A percentile compares a stretch with the other conserved stretches of the same genome.
Evolutionary conservation across 2,888 invertebrate genomes (phyloP).

Genomic region (Calameuta idolon): DNA sequence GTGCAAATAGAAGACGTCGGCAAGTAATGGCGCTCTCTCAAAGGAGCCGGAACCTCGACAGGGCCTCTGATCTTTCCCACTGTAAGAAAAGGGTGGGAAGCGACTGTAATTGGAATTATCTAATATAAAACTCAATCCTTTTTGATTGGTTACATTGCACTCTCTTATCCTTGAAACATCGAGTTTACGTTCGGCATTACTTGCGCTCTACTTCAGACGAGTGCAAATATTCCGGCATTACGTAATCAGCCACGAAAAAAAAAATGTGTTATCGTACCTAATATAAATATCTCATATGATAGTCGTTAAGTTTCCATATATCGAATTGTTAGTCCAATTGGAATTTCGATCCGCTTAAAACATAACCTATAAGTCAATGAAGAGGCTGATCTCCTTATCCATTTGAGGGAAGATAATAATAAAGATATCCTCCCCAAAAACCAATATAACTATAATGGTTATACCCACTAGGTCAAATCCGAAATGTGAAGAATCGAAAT

Average conservation of each 20-base stretch:
- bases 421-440: background rate
- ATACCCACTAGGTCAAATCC: background rate
- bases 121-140: conserved; percentile 27
- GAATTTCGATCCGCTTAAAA: background rate
- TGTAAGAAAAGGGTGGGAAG: conserved; percentile 30
- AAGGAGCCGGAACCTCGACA: conserved; percentile 39
- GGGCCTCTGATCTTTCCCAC: conserved; percentile 35
- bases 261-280: background rate
- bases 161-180: conserved; percentile 10
- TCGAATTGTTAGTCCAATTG: background rate
- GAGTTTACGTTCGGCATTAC: background rate
- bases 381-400: background rate
- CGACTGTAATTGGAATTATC: conserved; percentile 46
- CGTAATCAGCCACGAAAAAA: no score
- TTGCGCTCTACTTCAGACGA: background rate
- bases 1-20: conserved; percentile 18
- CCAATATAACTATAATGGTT: background rate
- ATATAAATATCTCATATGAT: background rate
- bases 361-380: background rate
- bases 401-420: background rate
- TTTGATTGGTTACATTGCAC: conserved; percentile 33
- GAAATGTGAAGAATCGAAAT: background rate
- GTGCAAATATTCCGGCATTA: no score
- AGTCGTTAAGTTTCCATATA: background rate
- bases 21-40: conserved; percentile 34